Percentiles rank a stretch among this genome's conserved stretches.
Evolutionary conservation across 2,113 vertebrate genomes (phyloP).

Genomic region (Ailurus styani): DNA sequence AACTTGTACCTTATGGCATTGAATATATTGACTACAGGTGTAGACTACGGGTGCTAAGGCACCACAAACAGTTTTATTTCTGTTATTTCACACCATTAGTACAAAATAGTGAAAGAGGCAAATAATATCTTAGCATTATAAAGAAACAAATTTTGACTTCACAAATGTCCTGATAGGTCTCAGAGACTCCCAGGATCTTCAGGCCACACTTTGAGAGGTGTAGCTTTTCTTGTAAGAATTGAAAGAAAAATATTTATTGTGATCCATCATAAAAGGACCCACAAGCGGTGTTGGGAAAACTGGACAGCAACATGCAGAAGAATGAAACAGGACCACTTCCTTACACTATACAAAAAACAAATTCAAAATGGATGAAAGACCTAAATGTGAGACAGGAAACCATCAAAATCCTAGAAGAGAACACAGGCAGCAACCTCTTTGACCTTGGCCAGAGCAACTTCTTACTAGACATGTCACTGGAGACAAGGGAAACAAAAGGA

Average conservation of each 20-base stretch:
- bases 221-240: background rate
- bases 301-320: background rate
- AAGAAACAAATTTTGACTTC: background rate
- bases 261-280: background rate
- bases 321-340: background rate
- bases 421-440: background rate
- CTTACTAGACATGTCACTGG: background rate
- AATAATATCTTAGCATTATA: background rate
- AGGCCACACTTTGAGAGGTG: background rate
- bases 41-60: background rate
- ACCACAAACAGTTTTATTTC: background rate
- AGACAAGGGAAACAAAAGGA: background rate
- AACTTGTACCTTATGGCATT: background rate
- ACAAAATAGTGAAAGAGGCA: background rate
- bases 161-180: background rate
- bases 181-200: background rate
- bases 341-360: background rate
- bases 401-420: background rate
- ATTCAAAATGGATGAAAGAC: background rate
- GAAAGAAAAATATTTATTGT: background rate
- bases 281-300: background rate
- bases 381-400: background rate
- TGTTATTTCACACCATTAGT: background rate
- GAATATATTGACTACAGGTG: background rate
- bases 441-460: background rate